A percentile compares a stretch with the other conserved stretches of the same genome.
These are phyloP conservation scores for Theristicus caerulescens DNA, from an alignment of 2,113 vertebrate genomes.

Conservation along the genomic window DNA sequence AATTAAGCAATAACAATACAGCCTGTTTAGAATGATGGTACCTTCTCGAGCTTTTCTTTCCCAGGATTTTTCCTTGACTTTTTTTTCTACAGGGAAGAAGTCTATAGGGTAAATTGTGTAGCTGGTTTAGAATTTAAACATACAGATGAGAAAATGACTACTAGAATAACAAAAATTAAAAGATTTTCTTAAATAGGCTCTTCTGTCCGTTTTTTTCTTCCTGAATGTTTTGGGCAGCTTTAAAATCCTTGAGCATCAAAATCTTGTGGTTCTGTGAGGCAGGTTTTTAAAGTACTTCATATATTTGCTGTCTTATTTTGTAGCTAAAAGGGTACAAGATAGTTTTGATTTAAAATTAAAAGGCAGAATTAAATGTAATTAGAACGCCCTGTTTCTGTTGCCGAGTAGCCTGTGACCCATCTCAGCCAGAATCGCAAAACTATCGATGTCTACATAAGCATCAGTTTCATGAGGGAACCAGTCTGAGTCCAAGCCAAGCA, in stretches of 20 bases:
- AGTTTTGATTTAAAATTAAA: not conserved
- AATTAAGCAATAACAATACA: slow-evolving; percentile 37
- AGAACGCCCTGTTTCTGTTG: not conserved
- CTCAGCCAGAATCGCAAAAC: not conserved
- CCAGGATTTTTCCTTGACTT: not conserved
- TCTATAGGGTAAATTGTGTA: not conserved
- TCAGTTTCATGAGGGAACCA: not conserved
- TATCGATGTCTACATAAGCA: not conserved
- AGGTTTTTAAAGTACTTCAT: not conserved
- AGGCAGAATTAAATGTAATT: not conserved
- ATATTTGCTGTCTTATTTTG: not conserved
- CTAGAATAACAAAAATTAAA: slow-evolving; percentile 50
- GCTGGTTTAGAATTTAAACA: slow-evolving; percentile 24
- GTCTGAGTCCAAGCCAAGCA: not conserved
- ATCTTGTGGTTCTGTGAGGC: not conserved
- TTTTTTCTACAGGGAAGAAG: slow-evolving; percentile 29
- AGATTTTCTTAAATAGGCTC: slow-evolving; percentile 42
- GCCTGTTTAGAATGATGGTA: slow-evolving; percentile 24
- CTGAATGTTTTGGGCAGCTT: not conserved
- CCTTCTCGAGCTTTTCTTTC: slow-evolving; percentile 33
- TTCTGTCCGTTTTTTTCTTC: not conserved
- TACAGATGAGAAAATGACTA: slow-evolving; percentile 34
- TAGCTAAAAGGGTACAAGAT: not conserved
- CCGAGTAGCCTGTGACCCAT: not conserved
- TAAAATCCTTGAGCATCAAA: not conserved